These are phyloP conservation scores for Ectobius pallidus DNA, from an alignment of 2,888 invertebrate species.

Conservation along the genomic window DNA sequence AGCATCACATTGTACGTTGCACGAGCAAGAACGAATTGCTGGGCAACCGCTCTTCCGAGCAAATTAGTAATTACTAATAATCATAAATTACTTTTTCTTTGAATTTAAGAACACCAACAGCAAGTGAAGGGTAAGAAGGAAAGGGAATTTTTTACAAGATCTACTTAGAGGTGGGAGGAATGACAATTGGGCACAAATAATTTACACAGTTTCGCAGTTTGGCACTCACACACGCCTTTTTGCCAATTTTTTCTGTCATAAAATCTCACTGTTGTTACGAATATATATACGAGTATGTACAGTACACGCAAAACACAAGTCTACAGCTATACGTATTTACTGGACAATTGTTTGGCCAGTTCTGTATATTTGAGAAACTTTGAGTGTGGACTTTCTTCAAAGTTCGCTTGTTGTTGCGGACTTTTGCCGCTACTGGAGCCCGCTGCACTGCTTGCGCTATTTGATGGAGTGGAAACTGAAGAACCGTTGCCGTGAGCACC, in stretches of 20 bases:
- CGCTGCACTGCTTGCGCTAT: conserved; percentile 41
- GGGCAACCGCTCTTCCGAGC: conserved; percentile 33
- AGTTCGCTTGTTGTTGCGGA: conserved; percentile 54
- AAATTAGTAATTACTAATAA: conserved; percentile 29
- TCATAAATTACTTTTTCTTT: conserved; percentile 33
- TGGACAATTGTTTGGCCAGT: conserved; percentile 96
- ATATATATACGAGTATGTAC: conserved; percentile 20
- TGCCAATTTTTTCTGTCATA: neutral
- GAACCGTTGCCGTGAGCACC: conserved; percentile 12
- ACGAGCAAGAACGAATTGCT: conserved; percentile 34
- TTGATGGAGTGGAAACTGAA: conserved; percentile 31
- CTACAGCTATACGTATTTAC: conserved; percentile 85
- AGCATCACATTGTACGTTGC: conserved; percentile 42
- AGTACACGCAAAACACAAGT: conserved; percentile 1
- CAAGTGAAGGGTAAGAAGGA: conserved; percentile 18
- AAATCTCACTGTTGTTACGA: conserved; percentile 28
- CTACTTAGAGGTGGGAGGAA: conserved; percentile 20
- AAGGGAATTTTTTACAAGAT: conserved; percentile 21
- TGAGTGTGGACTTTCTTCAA: conserved; percentile 92
- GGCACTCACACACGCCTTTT: conserved; percentile 10
- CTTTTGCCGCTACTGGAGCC: conserved; percentile 50
- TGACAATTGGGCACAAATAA: conserved; percentile 35
- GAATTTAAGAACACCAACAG: conserved; percentile 40
- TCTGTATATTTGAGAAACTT: conserved; percentile 99
- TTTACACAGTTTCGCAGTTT: conserved; percentile 31